Evolutionary conservation across 1,140 invertebrate species (phyloP).

Genomic region (Planococcus citri): DNA sequence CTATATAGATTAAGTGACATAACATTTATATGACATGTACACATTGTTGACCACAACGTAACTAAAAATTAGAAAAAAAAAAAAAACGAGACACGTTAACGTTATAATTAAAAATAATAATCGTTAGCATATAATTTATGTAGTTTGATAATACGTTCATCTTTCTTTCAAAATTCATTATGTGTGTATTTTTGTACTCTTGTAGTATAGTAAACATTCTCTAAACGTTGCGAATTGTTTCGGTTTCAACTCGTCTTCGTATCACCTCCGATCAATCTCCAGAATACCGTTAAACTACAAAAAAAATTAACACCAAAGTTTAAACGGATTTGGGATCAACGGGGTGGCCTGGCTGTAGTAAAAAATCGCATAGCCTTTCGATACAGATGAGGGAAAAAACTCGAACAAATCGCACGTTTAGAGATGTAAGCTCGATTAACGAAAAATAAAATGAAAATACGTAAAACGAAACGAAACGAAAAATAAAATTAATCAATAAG

Average conservation of each 20-base stretch:
- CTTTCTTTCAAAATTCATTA: neutral
- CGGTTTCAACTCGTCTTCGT: too few species aligned
- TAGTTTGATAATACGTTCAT: slow-evolving; percentile 8
- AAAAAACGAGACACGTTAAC: neutral
- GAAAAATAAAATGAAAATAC: neutral
- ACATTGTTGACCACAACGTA: slow-evolving; percentile 8
- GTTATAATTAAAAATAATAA: slow-evolving; percentile 1
- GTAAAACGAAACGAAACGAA: too few species aligned
- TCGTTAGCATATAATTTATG: neutral
- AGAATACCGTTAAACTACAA: too few species aligned
- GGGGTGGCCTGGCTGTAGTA: too few species aligned
- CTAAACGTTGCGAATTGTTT: slow-evolving; percentile 9
- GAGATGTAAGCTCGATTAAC: slow-evolving; percentile 17
- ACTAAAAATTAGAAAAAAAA: too few species aligned
- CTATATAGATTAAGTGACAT: neutral
- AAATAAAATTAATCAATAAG: neutral
- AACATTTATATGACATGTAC: slow-evolving; percentile 13
- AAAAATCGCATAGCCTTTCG: too few species aligned
- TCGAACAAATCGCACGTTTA: slow-evolving; percentile 6
- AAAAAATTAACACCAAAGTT: too few species aligned
- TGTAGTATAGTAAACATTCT: slow-evolving; percentile 3
- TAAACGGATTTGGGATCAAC: too few species aligned
- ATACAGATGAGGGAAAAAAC: neutral
- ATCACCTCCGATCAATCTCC: too few species aligned
- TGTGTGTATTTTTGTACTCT: slow-evolving; percentile 7